Evolutionary conservation across 2,888 invertebrate genomes (phyloP).

Genomic region (Drosophila imparisetae): DNA sequence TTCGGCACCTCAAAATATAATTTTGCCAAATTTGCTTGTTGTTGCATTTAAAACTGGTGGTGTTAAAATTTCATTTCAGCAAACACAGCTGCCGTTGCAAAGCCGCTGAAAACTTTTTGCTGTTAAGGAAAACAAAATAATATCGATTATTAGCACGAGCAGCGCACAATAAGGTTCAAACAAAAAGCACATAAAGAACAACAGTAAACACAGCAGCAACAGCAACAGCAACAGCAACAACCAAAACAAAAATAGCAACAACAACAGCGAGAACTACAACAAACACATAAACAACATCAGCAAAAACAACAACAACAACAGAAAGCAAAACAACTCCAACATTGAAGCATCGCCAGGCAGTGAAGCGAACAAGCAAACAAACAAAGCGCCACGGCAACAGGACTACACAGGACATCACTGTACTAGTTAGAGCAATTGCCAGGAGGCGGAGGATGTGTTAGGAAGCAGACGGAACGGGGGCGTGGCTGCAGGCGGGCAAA

Average conservation of each 20-base stretch:
- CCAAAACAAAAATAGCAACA: neutral
- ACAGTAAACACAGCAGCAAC: conserved; percentile 16
- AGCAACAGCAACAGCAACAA: conserved; percentile 22
- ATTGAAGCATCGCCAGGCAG: conserved; percentile 25
- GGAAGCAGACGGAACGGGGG: neutral
- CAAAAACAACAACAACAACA: conserved; percentile 8
- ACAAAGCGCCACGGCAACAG: conserved; percentile 50
- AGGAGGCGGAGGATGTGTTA: neutral
- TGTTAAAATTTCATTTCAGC: conserved; percentile 7
- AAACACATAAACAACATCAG: conserved; percentile 22
- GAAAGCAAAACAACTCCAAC: conserved; percentile 2
- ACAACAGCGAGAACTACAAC: neutral
- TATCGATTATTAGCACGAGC: conserved; percentile 74
- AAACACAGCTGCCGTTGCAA: conserved; percentile 37
- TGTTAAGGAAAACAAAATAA: conserved; percentile 74
- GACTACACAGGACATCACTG: neutral
- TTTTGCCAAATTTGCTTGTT: neutral
- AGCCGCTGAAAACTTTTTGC: conserved; percentile 67
- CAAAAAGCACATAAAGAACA: conserved; percentile 53
- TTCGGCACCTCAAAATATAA: neutral
- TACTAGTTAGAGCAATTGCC: neutral
- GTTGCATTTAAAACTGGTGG: conserved; percentile 1
- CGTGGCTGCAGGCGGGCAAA: conserved; percentile 34
- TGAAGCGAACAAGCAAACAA: conserved; percentile 63
- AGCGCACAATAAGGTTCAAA: conserved; percentile 30